These are phyloP conservation scores for Icerya purchasi DNA, from an alignment of 2,888 invertebrate genomes.

Conservation along the genomic window DNA sequence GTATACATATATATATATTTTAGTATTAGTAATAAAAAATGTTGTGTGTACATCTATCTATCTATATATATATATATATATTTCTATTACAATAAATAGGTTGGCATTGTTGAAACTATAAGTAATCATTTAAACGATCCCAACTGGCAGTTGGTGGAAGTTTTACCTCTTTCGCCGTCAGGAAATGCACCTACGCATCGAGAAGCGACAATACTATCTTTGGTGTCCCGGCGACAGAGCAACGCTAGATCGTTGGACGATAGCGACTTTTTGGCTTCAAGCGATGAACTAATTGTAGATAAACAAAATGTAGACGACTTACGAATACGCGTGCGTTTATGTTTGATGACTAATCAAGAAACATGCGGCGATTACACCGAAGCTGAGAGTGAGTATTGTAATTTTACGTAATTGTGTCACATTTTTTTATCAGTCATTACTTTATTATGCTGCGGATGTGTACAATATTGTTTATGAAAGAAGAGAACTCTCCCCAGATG, in stretches of 20 bases:
- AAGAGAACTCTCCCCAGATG: too few species aligned
- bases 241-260: slow-evolving; percentile 33
- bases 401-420: too few species aligned
- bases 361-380: slow-evolving; percentile 65
- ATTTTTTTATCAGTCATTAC: too few species aligned
- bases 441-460: too few species aligned
- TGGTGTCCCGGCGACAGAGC: slow-evolving; percentile 27
- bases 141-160: slow-evolving; percentile 48
- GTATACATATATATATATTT: too few species aligned
- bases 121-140: slow-evolving; percentile 13
- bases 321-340: slow-evolving; percentile 55
- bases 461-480: too few species aligned
- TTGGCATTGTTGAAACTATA: slow-evolving; percentile 21
- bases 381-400: slow-evolving; percentile 51
- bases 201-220: slow-evolving; percentile 43
- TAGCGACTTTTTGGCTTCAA: slow-evolving; percentile 29
- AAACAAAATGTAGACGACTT: slow-evolving; percentile 25
- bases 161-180: slow-evolving; percentile 45
- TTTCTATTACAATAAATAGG: too few species aligned
- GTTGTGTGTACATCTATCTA: too few species aligned
- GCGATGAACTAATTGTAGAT: slow-evolving; percentile 33
- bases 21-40: too few species aligned
- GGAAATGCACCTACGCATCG: slow-evolving; percentile 46
- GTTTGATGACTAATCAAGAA: slow-evolving; percentile 55
- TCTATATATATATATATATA: too few species aligned